Conservation (phyloP, 2,113 vertebrate species). For the Entosphenus tridentatus region DNA sequence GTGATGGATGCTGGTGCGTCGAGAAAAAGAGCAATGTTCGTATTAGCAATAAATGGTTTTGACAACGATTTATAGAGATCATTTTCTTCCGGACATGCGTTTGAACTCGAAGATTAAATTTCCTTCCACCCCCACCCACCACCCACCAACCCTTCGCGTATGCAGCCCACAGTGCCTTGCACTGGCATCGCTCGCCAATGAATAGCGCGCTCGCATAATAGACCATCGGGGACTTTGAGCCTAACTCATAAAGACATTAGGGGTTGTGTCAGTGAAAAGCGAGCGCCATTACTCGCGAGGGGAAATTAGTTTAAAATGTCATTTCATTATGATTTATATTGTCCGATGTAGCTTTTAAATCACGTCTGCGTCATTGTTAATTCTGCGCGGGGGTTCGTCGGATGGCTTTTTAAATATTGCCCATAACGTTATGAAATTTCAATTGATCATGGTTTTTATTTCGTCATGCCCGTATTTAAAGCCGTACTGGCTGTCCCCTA, state of each 20-base stretch:
- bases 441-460: conserved; percentile 1
- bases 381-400: neutral
- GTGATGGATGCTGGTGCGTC: neutral
- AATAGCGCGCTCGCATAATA: neutral
- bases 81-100: conserved; percentile 4
- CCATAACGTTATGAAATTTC: conserved; percentile 5
- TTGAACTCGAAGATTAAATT: neutral
- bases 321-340: conserved; percentile 5
- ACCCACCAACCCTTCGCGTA: neutral
- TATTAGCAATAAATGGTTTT: neutral
- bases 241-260: neutral
- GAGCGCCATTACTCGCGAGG: neutral
- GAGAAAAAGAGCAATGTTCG: neutral
- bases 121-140: neutral
- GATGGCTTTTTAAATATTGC: conserved; percentile 4
- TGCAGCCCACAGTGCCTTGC: neutral
- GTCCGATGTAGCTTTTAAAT: conserved; percentile 3
- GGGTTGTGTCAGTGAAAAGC: neutral
- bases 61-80: conserved; percentile 6
- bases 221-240: conserved; percentile 2
- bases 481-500: too few species aligned
- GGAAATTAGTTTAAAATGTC: conserved; percentile 6
- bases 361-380: conserved; percentile 5
- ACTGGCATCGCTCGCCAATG: too few species aligned
- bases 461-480: too few species aligned